These are phyloP conservation scores for Daktulosphaira vitifoliae DNA, from an alignment of 1,140 invertebrate genomes.

Conservation along the genomic window DNA sequence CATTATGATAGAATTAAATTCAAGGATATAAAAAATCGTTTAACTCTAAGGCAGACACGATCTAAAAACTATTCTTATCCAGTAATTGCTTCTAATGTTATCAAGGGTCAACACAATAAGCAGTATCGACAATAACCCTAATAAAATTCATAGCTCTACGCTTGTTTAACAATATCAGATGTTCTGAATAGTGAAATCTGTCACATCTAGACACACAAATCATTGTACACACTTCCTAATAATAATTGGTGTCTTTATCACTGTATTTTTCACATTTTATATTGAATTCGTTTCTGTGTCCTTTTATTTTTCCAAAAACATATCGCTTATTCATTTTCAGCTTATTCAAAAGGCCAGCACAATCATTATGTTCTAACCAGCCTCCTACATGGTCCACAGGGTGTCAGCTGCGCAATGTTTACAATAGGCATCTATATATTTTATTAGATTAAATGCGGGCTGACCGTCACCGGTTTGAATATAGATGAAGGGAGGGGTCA, in stretches of 20 bases:
- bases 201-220: slow-evolving; percentile 25
- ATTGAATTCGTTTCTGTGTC: neutral
- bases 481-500: neutral
- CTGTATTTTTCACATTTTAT: slow-evolving; percentile 13
- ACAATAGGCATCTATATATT: neutral
- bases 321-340: slow-evolving; percentile 1
- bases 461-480: neutral
- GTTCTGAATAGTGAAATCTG: neutral
- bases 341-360: neutral
- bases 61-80: neutral
- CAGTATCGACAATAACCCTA: neutral
- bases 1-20: too few relatives aligned
- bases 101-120: neutral
- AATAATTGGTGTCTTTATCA: slow-evolving; percentile 25
- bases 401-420: slow-evolving; percentile 26
- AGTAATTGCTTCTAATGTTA: neutral
- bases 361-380: neutral
- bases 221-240: slow-evolving; percentile 18
- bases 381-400: neutral
- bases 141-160: slow-evolving; percentile 2
- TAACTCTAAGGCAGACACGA: too few relatives aligned
- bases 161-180: neutral
- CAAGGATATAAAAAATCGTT: too few relatives aligned
- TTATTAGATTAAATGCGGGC: slow-evolving; percentile 26
- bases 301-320: slow-evolving; percentile 16